These are phyloP conservation scores for Andrena minutula DNA, from an alignment of 2,888 invertebrate species.

Conservation along the genomic window DNA sequence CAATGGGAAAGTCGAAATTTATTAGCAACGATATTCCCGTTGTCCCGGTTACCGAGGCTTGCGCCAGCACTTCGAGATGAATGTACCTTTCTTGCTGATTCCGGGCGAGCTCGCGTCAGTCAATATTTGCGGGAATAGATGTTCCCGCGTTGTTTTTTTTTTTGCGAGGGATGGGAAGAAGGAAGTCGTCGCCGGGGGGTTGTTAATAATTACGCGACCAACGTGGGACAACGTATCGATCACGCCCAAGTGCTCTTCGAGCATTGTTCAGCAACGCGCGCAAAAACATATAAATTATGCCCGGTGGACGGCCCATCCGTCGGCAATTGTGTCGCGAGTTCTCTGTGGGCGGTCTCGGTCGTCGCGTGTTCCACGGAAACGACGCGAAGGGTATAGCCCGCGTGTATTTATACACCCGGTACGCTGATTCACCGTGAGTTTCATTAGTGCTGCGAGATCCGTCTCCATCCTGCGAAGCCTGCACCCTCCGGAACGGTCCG, in stretches of 20 bases:
- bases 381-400: slow-evolving; percentile 58
- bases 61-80: slow-evolving; percentile 8
- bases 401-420: slow-evolving; percentile 73
- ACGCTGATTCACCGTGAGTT: slow-evolving; percentile 72
- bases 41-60: slow-evolving; percentile 28
- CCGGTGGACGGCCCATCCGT: slow-evolving; percentile 36
- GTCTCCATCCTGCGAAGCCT: slow-evolving; percentile 35
- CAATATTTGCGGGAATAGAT: slow-evolving; percentile 5
- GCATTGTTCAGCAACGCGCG: slow-evolving; percentile 41
- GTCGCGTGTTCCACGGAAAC: slow-evolving; percentile 52
- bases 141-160: background rate
- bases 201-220: background rate
- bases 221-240: slow-evolving; percentile 18
- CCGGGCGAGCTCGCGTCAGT: background rate
- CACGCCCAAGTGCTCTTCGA: slow-evolving; percentile 3
- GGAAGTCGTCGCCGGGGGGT: no score
- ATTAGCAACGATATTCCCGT: slow-evolving; percentile 37
- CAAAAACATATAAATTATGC: slow-evolving; percentile 57
- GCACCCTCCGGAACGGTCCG: slow-evolving; percentile 29
- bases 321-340: slow-evolving; percentile 61
- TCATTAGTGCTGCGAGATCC: slow-evolving; percentile 51
- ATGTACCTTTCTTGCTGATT: slow-evolving; percentile 16
- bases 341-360: slow-evolving; percentile 54
- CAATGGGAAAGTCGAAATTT: slow-evolving; percentile 58
- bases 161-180: background rate